Conservation (phyloP, 2,888 invertebrate genomes). For the Scaptodrosophila latifasciaeformis region DNA sequence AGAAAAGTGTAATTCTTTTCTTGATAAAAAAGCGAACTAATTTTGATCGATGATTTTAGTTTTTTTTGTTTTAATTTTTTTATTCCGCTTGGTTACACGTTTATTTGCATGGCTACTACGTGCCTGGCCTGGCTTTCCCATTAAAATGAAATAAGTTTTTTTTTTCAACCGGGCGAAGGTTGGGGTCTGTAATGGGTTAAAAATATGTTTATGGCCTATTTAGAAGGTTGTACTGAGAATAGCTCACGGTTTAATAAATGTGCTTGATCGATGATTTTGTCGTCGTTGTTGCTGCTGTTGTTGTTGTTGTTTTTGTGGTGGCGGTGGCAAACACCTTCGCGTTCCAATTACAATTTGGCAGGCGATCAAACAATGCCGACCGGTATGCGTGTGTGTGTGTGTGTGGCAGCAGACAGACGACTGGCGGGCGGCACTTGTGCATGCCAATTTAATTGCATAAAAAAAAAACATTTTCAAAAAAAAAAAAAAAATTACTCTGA, state of each 20-base stretch:
- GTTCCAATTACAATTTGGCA: slow-evolving; percentile 71
- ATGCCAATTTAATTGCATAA: slow-evolving; percentile 66
- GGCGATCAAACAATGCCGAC: slow-evolving; percentile 61
- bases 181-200: slow-evolving; percentile 7
- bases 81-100: slow-evolving; percentile 50
- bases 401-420: slow-evolving; percentile 7
- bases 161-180: not conserved
- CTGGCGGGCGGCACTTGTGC: slow-evolving; percentile 57
- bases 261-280: too few relatives aligned
- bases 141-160: slow-evolving; percentile 27
- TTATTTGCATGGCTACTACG: slow-evolving; percentile 47
- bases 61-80: slow-evolving; percentile 2
- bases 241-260: too few relatives aligned
- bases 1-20: too few relatives aligned
- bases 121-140: slow-evolving; percentile 41
- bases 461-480: too few relatives aligned
- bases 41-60: slow-evolving; percentile 47
- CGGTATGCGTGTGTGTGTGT: slow-evolving; percentile 16
- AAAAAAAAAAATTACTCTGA: too few relatives aligned
- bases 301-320: too few relatives aligned
- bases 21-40: too few relatives aligned
- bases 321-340: slow-evolving; percentile 62
- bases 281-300: too few relatives aligned
- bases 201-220: slow-evolving; percentile 40
- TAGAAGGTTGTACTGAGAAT: slow-evolving; percentile 51